Evolutionary conservation across 2,797 vertebrate species (phyloP).

Genomic region (Schizopygopsis pylzovi): DNA sequence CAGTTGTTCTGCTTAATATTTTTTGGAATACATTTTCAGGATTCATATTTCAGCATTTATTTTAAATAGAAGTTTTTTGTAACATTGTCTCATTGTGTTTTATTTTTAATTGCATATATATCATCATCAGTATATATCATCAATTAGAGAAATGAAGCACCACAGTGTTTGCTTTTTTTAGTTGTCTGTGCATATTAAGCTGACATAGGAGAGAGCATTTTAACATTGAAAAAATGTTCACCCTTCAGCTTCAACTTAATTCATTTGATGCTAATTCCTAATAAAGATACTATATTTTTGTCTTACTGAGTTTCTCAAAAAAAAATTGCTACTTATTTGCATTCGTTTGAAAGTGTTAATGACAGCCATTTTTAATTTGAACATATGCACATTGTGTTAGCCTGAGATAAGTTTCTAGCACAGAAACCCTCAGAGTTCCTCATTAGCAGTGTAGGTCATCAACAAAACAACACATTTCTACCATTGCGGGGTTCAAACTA

Average conservation of each 20-base stretch:
- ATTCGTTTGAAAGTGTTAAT: constrained; percentile 55
- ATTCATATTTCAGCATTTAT: too few species aligned
- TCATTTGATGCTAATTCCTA: constrained; percentile 47
- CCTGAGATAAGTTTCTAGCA: constrained; percentile 37
- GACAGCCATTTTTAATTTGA: constrained; percentile 30
- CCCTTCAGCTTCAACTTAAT: constrained; percentile 4
- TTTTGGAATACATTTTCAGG: too few species aligned
- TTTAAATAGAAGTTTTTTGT: not conserved
- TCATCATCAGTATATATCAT: not conserved
- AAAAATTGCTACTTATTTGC: constrained; percentile 39
- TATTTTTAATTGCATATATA: not conserved
- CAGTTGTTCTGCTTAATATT: too few species aligned
- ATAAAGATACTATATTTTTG: constrained; percentile 28
- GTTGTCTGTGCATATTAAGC: not conserved
- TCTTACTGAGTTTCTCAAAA: constrained; percentile 17
- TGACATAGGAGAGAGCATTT: not conserved
- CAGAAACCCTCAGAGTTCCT: constrained; percentile 18
- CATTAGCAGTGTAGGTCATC: constrained; percentile 38
- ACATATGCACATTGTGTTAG: constrained; percentile 20
- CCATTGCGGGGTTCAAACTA: constrained; percentile 11
- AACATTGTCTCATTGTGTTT: not conserved
- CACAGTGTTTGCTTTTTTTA: not conserved
- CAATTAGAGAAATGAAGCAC: not conserved
- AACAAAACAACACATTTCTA: constrained; percentile 38
- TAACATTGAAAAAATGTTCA: not conserved